Evolutionary conservation across 1,140 invertebrate species (phyloP), one percentile per base, ranked within the genome.

Genomic region (Agraylea sexmaculata): DNA sequence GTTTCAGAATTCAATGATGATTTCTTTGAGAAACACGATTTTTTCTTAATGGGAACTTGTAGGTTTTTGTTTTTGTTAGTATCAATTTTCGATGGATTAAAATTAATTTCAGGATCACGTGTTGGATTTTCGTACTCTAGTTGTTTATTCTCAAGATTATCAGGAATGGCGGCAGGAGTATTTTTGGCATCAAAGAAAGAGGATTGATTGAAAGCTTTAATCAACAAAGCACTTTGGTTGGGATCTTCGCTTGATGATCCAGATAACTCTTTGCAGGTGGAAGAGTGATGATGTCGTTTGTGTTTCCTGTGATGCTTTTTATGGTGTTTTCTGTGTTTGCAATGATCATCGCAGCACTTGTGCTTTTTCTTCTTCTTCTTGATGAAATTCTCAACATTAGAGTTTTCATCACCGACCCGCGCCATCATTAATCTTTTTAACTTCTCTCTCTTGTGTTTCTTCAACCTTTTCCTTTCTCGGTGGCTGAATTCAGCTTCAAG

Each of bases 211-310:
- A 47, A 30, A n/a, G 45, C 32, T 7, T 36, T 25, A 7, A 32
- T 37, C 12, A 47, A 31, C 28, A 44, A 29, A 1, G 41, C 22
- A 17, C 30, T 40, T 18, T 36, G 20, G 22, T 37, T 30, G 2
- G 33, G 78, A 47, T 82, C 69, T 27, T 68, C 63, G 2, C 81
- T 82, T 0, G 87, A 87, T 15, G 89, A 68, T 58, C 89, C 87
- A 4, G 83, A 81, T 10, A 83, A 83, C 58, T 89, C 87, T 62
- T 87, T 87, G 53, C 79, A 81, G 35, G 71, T 71, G 46, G 74
- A 80, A 27, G 85, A 83, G 37, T 81, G 78, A 57, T 81, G 78
- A 52, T 83, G 75, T 49, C 83, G 83, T 48, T 78, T 75, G 53
- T 86, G 82, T 62, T 83, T 83, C 43, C 76, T 74, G 43, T 81